phyloP scores from a whole-genome alignment of 2,797 vertebrate genomes.

The Catharus ustulatus region DNA sequence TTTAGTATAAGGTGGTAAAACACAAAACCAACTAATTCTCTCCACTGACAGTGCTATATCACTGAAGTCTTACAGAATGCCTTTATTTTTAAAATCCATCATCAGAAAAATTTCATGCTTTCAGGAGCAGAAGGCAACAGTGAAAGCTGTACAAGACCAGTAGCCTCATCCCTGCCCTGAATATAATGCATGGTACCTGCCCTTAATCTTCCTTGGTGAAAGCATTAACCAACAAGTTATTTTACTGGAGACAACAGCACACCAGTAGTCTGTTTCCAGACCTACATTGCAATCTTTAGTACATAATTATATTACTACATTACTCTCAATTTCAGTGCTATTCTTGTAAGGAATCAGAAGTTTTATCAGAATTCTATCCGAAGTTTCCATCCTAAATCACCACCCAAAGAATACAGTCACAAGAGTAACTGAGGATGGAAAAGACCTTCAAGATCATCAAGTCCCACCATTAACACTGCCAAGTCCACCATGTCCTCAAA shows the following conservation, averaged over 20 bases:
- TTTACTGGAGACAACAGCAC: not conserved
- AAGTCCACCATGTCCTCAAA: not conserved
- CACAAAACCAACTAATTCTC: not conserved
- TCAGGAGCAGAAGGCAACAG: not conserved
- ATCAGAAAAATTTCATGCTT: not conserved
- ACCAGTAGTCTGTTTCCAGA: not conserved
- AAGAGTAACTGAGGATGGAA: not conserved
- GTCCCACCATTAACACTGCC: not conserved
- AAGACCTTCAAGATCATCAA: not conserved
- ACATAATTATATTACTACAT: not conserved
- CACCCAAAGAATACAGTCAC: not conserved
- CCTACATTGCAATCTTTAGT: not conserved
- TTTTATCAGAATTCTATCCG: not conserved
- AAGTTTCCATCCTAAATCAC: not conserved
- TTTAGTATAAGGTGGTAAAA: not conserved
- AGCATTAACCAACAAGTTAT: not conserved
- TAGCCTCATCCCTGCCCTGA: not conserved
- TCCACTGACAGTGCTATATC: not conserved
- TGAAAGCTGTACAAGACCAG: not conserved
- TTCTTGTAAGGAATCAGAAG: not conserved
- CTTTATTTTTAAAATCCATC: not conserved
- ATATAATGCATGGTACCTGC: fast-evolving
- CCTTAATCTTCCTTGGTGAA: not conserved
- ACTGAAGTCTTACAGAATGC: not conserved
- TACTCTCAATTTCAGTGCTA: not conserved